Conservation (phyloP, 2,797 vertebrate species). For the Fistularia commersonii region DNA sequence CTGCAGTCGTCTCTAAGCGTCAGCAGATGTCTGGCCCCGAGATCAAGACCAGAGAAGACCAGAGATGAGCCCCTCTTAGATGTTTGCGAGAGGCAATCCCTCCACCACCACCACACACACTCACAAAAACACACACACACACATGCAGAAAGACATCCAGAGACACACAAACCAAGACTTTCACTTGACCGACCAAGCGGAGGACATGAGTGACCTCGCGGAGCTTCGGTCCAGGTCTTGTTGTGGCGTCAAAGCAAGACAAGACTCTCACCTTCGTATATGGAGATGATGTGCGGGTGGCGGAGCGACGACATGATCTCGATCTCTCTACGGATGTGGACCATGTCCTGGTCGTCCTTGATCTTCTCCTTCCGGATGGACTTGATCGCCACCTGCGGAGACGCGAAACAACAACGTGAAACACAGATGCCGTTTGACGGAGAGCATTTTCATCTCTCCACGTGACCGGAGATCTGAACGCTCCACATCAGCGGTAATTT, state of each 20-base stretch:
- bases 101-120: constrained; percentile 30
- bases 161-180: constrained; percentile 39
- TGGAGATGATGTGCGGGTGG: constrained; percentile 94
- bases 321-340: constrained; percentile 95
- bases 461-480: no score
- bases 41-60: constrained; percentile 72
- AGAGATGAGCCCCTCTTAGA: constrained; percentile 72
- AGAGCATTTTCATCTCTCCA: no score
- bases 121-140: constrained; percentile 25
- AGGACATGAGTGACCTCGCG: constrained; percentile 69
- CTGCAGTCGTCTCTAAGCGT: constrained; percentile 71
- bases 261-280: constrained; percentile 94
- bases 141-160: constrained; percentile 46
- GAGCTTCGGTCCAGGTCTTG: constrained; percentile 52
- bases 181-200: constrained; percentile 43
- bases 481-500: no score
- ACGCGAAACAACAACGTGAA: no score
- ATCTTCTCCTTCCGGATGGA: constrained; percentile 95
- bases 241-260: constrained; percentile 67
- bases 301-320: constrained; percentile 98
- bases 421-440: no score
- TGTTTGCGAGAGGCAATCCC: constrained; percentile 72
- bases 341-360: constrained; percentile 92
- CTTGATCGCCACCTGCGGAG: constrained; percentile 91
- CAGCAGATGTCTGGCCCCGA: constrained; percentile 79